These are phyloP conservation scores for Sander lucioperca DNA, from an alignment of 2,113 vertebrate species.

Conservation along the genomic window DNA sequence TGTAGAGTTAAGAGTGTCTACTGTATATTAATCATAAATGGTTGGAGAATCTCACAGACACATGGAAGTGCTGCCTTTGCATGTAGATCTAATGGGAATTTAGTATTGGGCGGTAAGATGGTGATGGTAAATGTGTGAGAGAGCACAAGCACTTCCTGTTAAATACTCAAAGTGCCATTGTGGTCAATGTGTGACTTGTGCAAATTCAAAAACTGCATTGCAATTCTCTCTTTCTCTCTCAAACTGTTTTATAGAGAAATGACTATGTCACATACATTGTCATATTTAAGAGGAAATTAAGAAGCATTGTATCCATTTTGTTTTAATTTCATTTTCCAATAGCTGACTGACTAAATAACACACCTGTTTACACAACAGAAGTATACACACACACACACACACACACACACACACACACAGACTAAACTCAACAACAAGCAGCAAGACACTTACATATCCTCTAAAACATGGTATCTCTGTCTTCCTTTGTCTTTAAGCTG, in stretches of 20 bases:
- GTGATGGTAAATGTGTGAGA: background rate
- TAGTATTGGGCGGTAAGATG: background rate
- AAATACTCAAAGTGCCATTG: background rate
- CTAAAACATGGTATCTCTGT: too few species aligned
- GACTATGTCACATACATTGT: too few species aligned
- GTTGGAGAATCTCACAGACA: background rate
- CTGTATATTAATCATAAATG: background rate
- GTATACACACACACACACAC: too few species aligned
- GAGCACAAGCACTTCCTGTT: background rate
- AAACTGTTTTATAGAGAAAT: too few species aligned
- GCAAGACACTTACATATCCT: too few species aligned
- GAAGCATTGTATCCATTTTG: background rate
- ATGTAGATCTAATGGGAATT: background rate
- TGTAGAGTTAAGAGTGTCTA: background rate
- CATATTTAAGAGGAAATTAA: background rate
- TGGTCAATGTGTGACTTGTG: background rate
- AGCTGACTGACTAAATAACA: too few species aligned
- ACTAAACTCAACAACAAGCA: too few species aligned
- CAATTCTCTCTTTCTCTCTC: background rate
- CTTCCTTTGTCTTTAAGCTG: too few species aligned
- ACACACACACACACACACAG: too few species aligned
- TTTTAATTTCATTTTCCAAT: too few species aligned
- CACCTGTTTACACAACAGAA: too few species aligned
- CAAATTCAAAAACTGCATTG: too few species aligned
- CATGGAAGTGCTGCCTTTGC: background rate